Percentiles rank a stretch among this genome's conserved stretches.
Evolutionary conservation across 2,888 invertebrate species (phyloP).

Genomic region (Pemphredon lugubris): DNA sequence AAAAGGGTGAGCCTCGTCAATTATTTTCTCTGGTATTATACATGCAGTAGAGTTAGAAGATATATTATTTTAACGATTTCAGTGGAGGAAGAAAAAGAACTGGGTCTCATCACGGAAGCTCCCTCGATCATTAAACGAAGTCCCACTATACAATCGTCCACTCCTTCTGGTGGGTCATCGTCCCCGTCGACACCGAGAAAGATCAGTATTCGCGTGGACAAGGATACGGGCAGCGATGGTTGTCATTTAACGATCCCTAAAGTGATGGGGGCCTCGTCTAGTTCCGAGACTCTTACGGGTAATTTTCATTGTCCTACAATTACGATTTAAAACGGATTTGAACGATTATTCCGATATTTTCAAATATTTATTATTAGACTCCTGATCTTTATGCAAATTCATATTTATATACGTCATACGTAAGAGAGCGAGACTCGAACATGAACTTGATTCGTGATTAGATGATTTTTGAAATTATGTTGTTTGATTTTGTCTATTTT

Average conservation of each 20-base stretch:
- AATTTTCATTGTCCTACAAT: slow-evolving; percentile 34
- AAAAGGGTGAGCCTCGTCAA: slow-evolving; percentile 83
- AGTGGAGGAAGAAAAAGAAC: slow-evolving; percentile 82
- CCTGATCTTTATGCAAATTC: too few relatives aligned
- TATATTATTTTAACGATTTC: slow-evolving; percentile 23
- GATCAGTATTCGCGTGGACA: slow-evolving; percentile 81
- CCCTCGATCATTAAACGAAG: slow-evolving; percentile 75
- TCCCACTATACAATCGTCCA: slow-evolving; percentile 65
- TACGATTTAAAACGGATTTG: not conserved
- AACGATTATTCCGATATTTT: not conserved
- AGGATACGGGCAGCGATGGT: slow-evolving; percentile 82
- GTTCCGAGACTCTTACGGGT: slow-evolving; percentile 91
- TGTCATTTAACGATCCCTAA: slow-evolving; percentile 88
- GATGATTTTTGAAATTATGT: too few relatives aligned
- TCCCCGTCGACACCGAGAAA: slow-evolving; percentile 73
- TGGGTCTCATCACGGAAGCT: slow-evolving; percentile 76
- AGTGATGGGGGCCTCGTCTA: slow-evolving; percentile 88
- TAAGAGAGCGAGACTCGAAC: too few relatives aligned
- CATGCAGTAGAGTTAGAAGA: too few relatives aligned
- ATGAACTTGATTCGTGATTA: too few relatives aligned
- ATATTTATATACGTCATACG: too few relatives aligned
- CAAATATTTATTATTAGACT: too few relatives aligned
- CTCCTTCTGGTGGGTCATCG: slow-evolving; percentile 46
- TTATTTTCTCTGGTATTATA: not conserved
- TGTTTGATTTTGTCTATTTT: too few relatives aligned